phyloP scores from a whole-genome alignment of 2,113 vertebrate species.

The Hypomesus transpacificus region DNA sequence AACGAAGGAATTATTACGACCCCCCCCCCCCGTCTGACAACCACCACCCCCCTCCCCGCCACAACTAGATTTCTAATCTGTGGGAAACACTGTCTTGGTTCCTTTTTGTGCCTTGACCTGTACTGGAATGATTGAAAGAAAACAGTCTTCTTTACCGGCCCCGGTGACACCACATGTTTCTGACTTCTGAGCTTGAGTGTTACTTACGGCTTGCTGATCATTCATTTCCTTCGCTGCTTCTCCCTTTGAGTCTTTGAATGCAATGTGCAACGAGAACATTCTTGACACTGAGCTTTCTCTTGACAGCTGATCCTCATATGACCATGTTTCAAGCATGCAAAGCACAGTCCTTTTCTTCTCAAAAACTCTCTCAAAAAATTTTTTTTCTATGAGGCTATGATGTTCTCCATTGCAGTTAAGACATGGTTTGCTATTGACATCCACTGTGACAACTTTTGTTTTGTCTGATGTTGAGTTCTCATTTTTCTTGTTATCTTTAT shows the following conservation, averaged over 20 bases:
- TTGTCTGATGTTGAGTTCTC: background rate
- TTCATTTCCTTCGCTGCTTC: conserved; percentile 6
- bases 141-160: conserved; percentile 22
- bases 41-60: too few relatives aligned
- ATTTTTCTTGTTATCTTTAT: conserved; percentile 1
- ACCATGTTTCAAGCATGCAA: conserved; percentile 38
- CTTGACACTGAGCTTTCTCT: conserved; percentile 29
- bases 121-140: conserved; percentile 33
- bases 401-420: conserved; percentile 21
- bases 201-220: conserved; percentile 11
- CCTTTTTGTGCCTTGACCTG: conserved; percentile 29
- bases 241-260: conserved; percentile 5
- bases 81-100: too few relatives aligned
- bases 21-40: too few relatives aligned
- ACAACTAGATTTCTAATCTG: too few relatives aligned
- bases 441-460: conserved; percentile 9
- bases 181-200: conserved; percentile 1
- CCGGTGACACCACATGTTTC: conserved; percentile 18
- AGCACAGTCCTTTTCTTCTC: conserved; percentile 28
- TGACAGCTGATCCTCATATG: conserved; percentile 33
- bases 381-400: conserved; percentile 24
- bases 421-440: conserved; percentile 26
- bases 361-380: conserved; percentile 16
- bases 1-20: too few relatives aligned
- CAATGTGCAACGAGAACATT: conserved; percentile 22